Percentiles rank a stretch among this genome's conserved stretches.
Conservation (phyloP, 2,113 vertebrate species). For the Smithornis capensis region DNA sequence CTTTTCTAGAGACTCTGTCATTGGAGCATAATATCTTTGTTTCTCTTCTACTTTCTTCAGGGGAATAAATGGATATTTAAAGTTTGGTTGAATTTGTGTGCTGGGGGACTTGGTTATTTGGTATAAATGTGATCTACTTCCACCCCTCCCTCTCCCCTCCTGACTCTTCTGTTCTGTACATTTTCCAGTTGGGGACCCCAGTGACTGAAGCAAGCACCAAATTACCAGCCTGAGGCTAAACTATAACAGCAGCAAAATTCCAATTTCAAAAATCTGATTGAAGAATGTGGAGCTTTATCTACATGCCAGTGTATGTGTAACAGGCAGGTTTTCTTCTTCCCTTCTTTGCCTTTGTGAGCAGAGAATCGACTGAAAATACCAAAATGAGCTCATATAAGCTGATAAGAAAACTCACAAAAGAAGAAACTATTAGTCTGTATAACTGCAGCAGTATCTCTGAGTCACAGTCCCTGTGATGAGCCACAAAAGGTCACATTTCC, state of each 20-base stretch:
- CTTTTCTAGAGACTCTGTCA: slow-evolving; percentile 13
- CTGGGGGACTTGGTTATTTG: neutral
- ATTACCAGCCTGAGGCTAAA: slow-evolving; percentile 42
- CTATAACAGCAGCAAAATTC: slow-evolving; percentile 35
- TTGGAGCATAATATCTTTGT: neutral
- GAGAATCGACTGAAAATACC: neutral
- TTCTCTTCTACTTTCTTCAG: slow-evolving; percentile 3
- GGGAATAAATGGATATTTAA: slow-evolving; percentile 27
- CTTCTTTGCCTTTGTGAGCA: neutral
- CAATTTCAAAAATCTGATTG: slow-evolving; percentile 44
- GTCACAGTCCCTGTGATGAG: neutral
- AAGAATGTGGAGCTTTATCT: slow-evolving; percentile 5
- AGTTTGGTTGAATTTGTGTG: slow-evolving; percentile 17
- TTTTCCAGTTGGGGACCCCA: slow-evolving; percentile 15
- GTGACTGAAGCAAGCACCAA: neutral
- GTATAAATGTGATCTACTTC: neutral
- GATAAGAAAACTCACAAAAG: neutral
- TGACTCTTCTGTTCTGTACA: neutral
- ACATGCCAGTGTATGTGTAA: neutral
- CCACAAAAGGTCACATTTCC: neutral
- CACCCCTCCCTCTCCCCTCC: neutral
- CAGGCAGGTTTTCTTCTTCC: neutral
- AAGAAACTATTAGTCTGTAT: neutral
- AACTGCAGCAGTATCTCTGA: neutral
- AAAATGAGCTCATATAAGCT: neutral